Base-by-base conservation (phyloP, 1,140 invertebrate species). In the Octopus sinensis region DNA sequence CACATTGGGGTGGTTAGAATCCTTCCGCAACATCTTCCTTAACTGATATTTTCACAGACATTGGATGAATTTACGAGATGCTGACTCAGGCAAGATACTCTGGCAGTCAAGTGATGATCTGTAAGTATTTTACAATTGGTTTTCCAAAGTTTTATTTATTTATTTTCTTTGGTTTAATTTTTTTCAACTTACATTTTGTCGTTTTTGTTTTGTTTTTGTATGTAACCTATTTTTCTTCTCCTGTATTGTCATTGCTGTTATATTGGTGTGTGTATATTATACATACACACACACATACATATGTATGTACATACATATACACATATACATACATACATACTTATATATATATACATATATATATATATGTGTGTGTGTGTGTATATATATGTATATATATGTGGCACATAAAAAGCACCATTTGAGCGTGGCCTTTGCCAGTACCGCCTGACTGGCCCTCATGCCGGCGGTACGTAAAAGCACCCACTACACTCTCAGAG, bases 21-120 rank as follows among this genome's bases (percentile, higher is more conserved):
- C 76, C 79, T 78, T 83, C 81, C 71, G 82, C 82, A 79, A 30
- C 56, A 43, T 43, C 30, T 43, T 43, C 30, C 30, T 43, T 43
- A 43, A 43, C 30, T 43, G 30, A 43, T 43, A 43, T 30, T 30
- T n/a, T 52, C 80, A 84, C 86, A 97, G 96, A 83, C 99, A 99
- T 92, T 99, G 98, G 96, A 98, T 99, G 95, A 98, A 98, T 91
- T 91, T 99, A 68, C 92, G 97, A 82, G 97, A 99, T 93, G 96
- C 95, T 10, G 97, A 99, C 89, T 96, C 93, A 86, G 98, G 98
- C 54, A 96, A 98, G 92, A 94, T 99, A 79, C 92, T 99, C 51
- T 99, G 98, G 98, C 97, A 99, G 91, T 96, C 96, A 80, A 97
- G 95, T 88, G 97, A 99, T 89, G 98, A 99, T 90, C 93, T 99